Evolutionary conservation across 1,140 invertebrate genomes (phyloP), one percentile per base, ranked within the genome.

Genomic region (Cecropterus lyciades): DNA sequence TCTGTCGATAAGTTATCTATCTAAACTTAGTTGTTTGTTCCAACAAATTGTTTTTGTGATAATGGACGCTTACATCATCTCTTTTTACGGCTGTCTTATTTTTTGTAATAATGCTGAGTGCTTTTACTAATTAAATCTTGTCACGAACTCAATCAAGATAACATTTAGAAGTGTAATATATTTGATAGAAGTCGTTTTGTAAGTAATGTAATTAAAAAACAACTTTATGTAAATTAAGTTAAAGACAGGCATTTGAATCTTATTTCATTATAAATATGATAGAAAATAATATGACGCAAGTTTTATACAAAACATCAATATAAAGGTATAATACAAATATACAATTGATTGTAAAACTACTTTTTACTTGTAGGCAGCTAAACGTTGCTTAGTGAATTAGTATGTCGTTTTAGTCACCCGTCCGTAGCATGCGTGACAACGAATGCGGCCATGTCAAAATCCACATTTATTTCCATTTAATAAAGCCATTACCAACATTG

Each of bases 391-490:
- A 43, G 48, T 37, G 37, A 67, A 59, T 67, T 59, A 46, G 49
- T 62, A 62, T 43, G 53, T 56, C 53, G 42, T 43, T 67, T 70
- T 67, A 73, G 71, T 62, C 16, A 49, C 59, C 66, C 48, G 51
- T 56, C 17, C 13, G 14, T 24, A 43, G 59, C 43, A 56, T 49
- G 66, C 68, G 59, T 67, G 55, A 73, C 60, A 52, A 48, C 43
- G 14, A 62, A 65, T 49, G 45, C 52, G 37, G 30, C 45, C 57
- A 64, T 56, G 57, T 74, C 66, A 74, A 80, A 82, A 83, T 71
- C 52, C 66, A 73, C 72, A 79, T 81, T 71, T 79, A 85, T 87
- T 85, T 79, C 78, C 81, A 86, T 83, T 75, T 82, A 82, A 89
- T 85, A 81, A 80, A 82, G 79, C 69, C 64, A 90, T 90, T 90